Evolutionary conservation across 1,140 invertebrate genomes (phyloP).

Genomic region (Drosophila sturtevanti): DNA sequence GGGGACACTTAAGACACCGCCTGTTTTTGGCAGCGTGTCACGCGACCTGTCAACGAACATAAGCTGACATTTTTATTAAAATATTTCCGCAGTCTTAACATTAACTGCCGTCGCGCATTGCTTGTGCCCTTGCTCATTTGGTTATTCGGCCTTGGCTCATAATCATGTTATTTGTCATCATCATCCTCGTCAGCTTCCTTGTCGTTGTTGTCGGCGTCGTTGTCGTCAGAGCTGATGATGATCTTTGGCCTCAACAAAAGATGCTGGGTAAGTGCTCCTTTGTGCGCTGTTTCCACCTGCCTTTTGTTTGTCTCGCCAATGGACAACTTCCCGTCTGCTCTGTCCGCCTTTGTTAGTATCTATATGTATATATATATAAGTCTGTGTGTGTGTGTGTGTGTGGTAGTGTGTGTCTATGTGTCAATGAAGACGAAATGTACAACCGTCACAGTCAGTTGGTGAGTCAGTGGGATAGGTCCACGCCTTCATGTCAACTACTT

Average conservation of each 20-base stretch:
- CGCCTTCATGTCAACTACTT: slow-evolving; percentile 39
- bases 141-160: slow-evolving; percentile 35
- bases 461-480: not conserved
- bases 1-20: slow-evolving; percentile 59
- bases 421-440: not conserved
- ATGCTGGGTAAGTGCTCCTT: slow-evolving; percentile 66
- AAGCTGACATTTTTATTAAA: slow-evolving; percentile 81
- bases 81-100: slow-evolving; percentile 64
- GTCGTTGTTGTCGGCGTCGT: slow-evolving; percentile 14
- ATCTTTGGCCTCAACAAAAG: slow-evolving; percentile 40
- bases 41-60: slow-evolving; percentile 74
- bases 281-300: slow-evolving; percentile 71
- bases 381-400: slow-evolving; percentile 8
- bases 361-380: not conserved
- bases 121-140: slow-evolving; percentile 49
- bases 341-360: not conserved
- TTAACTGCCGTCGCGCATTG: slow-evolving; percentile 44
- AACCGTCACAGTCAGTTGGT: not conserved
- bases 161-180: slow-evolving; percentile 49
- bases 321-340: slow-evolving; percentile 38
- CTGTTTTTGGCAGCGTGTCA: slow-evolving; percentile 77
- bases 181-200: slow-evolving; percentile 30
- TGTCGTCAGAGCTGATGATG: slow-evolving; percentile 13
- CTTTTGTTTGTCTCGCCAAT: slow-evolving; percentile 54
- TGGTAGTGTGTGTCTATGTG: slow-evolving; percentile 21